Evolutionary conservation across 2,797 vertebrate species (phyloP).

Genomic region (Hypotaenidia philippensis): DNA sequence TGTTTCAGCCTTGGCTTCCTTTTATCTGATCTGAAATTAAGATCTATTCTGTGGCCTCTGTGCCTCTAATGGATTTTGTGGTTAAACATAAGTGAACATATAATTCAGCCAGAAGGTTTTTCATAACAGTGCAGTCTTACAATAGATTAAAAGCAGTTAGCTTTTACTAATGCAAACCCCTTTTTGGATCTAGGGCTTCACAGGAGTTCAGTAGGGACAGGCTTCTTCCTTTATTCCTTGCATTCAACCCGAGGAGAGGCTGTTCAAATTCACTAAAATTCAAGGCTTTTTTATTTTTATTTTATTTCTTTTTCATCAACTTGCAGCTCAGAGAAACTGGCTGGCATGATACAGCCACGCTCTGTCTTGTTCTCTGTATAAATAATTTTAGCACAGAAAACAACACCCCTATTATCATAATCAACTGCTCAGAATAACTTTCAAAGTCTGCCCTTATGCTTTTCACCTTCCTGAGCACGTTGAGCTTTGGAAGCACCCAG

Average conservation of each 20-base stretch:
- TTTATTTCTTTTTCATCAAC: neutral
- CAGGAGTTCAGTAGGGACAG: neutral
- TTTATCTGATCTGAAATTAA: slow-evolving; percentile 39
- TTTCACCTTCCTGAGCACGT: neutral
- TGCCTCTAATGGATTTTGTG: slow-evolving; percentile 67
- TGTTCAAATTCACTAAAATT: slow-evolving; percentile 9
- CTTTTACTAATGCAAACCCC: slow-evolving; percentile 1
- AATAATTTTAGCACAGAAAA: neutral
- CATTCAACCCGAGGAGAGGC: neutral
- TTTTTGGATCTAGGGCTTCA: slow-evolving; percentile 18
- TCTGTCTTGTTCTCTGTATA: neutral
- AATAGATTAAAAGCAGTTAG: slow-evolving; percentile 60
- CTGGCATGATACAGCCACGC: neutral
- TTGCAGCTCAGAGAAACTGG: neutral
- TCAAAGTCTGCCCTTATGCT: neutral
- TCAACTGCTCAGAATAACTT: slow-evolving; percentile 32
- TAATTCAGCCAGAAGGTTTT: slow-evolving; percentile 63
- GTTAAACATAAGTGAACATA: slow-evolving; percentile 45
- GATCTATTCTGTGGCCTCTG: slow-evolving; percentile 27
- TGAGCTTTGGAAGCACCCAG: neutral
- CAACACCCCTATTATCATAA: slow-evolving; percentile 1
- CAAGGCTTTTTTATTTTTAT: neutral
- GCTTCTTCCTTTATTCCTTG: neutral
- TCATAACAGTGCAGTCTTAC: slow-evolving; percentile 7
- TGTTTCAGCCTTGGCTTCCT: slow-evolving; percentile 19